Percentiles rank a stretch among this genome's conserved stretches.
Conservation (phyloP, 2,797 vertebrate species). For the Neoniphon sammara region DNA sequence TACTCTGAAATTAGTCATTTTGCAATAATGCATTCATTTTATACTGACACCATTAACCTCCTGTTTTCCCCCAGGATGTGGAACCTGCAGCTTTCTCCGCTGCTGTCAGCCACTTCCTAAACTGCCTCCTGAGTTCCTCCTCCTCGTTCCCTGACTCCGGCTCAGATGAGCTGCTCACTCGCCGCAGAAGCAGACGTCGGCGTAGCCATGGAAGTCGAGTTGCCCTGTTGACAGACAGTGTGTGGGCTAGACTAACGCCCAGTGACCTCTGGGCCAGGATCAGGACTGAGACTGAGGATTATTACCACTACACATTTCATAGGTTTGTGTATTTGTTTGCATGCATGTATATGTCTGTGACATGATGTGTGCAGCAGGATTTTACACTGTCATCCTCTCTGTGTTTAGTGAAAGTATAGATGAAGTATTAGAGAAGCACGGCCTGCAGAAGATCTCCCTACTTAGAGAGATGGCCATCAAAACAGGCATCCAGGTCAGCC, state of each 20-base stretch:
- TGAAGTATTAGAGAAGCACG: constrained; percentile 86
- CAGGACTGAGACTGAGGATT: constrained; percentile 87
- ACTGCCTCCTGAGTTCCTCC: constrained; percentile 93
- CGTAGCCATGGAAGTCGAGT: constrained; percentile 87
- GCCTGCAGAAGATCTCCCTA: constrained; percentile 91
- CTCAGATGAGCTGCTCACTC: constrained; percentile 88
- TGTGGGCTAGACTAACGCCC: constrained; percentile 90
- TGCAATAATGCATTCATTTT: neutral
- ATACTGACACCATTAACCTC: neutral
- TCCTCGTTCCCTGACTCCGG: constrained; percentile 84
- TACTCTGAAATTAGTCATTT: neutral
- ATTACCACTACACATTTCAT: constrained; percentile 88
- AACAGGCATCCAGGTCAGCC: constrained; percentile 92
- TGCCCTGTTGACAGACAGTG: constrained; percentile 73
- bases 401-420: constrained; percentile 87
- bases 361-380: constrained; percentile 34
- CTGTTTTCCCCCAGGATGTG: constrained; percentile 83
- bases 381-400: constrained; percentile 46
- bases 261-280: constrained; percentile 91
- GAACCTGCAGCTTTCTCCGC: constrained; percentile 92
- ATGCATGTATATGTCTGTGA: constrained; percentile 2
- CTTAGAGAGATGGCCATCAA: constrained; percentile 93
- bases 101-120: constrained; percentile 97
- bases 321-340: constrained; percentile 80
- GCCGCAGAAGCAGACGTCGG: constrained; percentile 89